These are phyloP conservation scores for Parambassis ranga DNA, from an alignment of 2,797 vertebrate genomes.

Conservation along the genomic window DNA sequence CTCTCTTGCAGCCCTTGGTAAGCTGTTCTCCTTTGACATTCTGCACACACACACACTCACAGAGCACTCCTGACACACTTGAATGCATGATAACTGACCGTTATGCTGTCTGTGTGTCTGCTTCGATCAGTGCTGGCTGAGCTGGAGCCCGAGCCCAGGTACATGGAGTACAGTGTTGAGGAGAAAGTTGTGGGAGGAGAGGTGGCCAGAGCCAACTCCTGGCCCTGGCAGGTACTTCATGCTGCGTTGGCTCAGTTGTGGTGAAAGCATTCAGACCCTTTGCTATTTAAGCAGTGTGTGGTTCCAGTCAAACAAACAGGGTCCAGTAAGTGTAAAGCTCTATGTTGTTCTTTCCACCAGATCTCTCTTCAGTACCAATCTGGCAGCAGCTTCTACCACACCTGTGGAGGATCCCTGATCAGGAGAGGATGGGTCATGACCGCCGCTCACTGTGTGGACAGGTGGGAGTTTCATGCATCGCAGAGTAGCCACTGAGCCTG, in stretches of 20 bases:
- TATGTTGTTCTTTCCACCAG: constrained; percentile 57
- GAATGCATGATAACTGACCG: not conserved
- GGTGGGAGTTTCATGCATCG: constrained; percentile 58
- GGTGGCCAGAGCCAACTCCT: constrained; percentile 73
- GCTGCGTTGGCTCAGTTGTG: not conserved
- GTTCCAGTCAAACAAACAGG: too few relatives aligned
- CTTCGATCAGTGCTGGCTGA: constrained; percentile 71
- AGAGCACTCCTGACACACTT: not conserved
- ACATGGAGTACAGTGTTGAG: constrained; percentile 59
- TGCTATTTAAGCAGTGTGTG: too few relatives aligned
- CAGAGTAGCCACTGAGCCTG: not conserved
- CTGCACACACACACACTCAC: not conserved
- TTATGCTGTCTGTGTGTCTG: not conserved
- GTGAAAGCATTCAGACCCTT: not conserved
- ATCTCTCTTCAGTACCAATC: constrained; percentile 88
- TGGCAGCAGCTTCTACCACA: constrained; percentile 78
- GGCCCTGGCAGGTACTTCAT: constrained; percentile 82
- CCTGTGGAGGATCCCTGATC: constrained; percentile 89
- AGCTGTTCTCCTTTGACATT: constrained; percentile 31
- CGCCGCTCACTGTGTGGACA: constrained; percentile 89
- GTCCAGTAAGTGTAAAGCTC: not conserved
- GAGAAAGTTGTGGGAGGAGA: constrained; percentile 78
- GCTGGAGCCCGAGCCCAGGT: constrained; percentile 71
- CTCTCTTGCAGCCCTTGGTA: constrained; percentile 75
- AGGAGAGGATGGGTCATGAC: constrained; percentile 86